Conservation (phyloP, 2,888 invertebrate genomes). For the Chalcis sispes region DNA sequence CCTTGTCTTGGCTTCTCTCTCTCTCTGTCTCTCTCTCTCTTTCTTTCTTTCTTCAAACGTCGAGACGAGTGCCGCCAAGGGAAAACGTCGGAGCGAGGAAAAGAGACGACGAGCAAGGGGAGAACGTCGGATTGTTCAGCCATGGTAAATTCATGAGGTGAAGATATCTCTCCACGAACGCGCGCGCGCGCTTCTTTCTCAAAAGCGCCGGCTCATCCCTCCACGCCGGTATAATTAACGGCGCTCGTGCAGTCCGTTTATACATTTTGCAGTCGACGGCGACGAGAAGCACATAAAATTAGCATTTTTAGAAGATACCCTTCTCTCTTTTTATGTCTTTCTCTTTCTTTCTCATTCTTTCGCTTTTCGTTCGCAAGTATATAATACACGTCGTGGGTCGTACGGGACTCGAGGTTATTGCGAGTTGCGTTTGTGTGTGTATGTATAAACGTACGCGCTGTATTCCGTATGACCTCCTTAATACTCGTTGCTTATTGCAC, state of each 20-base stretch:
- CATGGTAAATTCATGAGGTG: conserved; percentile 47
- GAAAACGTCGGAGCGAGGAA: not conserved
- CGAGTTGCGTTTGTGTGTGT: not conserved
- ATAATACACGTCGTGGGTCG: too few relatives aligned
- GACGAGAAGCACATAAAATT: conserved; percentile 57
- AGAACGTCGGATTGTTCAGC: not conserved
- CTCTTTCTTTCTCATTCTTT: too few relatives aligned
- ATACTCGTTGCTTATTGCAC: not conserved
- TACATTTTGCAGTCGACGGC: not conserved
- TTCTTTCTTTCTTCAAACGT: not conserved
- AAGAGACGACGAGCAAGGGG: not conserved
- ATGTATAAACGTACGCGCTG: conserved; percentile 3
- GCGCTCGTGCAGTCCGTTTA: not conserved
- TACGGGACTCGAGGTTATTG: too few relatives aligned
- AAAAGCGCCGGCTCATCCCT: conserved; percentile 44
- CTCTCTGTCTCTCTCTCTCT: not conserved
- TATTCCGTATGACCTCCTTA: conserved; percentile 31
- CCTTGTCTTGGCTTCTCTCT: not conserved
- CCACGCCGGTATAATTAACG: conserved; percentile 15
- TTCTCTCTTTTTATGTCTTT: too few relatives aligned
- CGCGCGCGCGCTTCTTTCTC: not conserved
- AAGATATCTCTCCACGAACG: not conserved
- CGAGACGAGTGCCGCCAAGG: not conserved
- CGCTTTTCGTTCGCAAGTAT: not conserved
- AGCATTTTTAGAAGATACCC: conserved; percentile 60